phyloP scores from a whole-genome alignment of 2,888 invertebrate genomes.

The Calameuta pallipes region DNA sequence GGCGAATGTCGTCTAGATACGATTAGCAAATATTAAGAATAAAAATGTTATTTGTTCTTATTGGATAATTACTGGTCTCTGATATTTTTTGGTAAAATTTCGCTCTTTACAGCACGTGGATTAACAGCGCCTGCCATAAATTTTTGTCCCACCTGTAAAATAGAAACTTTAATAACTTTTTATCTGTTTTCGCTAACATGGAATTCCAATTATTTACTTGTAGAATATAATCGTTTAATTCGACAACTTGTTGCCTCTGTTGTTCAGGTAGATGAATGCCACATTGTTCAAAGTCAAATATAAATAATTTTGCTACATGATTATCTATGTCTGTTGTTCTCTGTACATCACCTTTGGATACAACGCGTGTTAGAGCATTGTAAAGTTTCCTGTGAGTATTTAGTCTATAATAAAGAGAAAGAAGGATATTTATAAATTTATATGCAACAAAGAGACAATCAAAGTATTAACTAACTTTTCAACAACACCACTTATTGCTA shows the following conservation, averaged over 20 bases:
- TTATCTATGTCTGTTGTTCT: slow-evolving; percentile 80
- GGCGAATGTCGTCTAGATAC: neutral
- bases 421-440: slow-evolving; percentile 8
- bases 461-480: slow-evolving; percentile 76
- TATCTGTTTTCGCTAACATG: neutral
- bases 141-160: slow-evolving; percentile 76
- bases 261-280: slow-evolving; percentile 92
- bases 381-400: slow-evolving; percentile 92
- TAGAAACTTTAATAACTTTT: neutral
- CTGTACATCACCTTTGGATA: slow-evolving; percentile 76
- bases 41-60: neutral
- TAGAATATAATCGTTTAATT: slow-evolving; percentile 87
- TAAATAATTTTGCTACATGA: slow-evolving; percentile 88
- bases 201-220: slow-evolving; percentile 61
- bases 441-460: slow-evolving; percentile 11
- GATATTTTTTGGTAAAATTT: slow-evolving; percentile 77
- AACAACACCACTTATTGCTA: slow-evolving; percentile 89
- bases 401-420: slow-evolving; percentile 70
- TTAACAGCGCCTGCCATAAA: slow-evolving; percentile 83
- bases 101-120: slow-evolving; percentile 75
- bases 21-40: neutral
- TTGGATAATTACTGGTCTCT: slow-evolving; percentile 75
- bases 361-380: slow-evolving; percentile 78
- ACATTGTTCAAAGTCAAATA: slow-evolving; percentile 97
- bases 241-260: slow-evolving; percentile 80